phyloP scores from a whole-genome alignment of 2,888 invertebrate species.

The Imbricaverruca yamaguchii region DNA sequence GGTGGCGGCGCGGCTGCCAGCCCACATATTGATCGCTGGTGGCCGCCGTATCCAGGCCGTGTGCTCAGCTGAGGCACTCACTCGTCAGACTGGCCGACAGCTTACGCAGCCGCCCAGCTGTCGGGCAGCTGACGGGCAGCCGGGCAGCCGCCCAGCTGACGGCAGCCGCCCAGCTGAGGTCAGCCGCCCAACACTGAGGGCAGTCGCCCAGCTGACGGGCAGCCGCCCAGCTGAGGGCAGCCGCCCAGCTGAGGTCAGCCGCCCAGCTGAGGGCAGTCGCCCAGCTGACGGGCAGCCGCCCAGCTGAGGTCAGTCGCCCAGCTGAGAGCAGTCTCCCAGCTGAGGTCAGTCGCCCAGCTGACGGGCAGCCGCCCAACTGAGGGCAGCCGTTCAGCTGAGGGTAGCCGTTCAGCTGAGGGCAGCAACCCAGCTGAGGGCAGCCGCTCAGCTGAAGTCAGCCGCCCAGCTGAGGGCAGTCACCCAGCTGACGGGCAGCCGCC shows the following conservation, averaged over 20 bases:
- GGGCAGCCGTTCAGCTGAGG: no score
- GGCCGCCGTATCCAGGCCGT: conserved; percentile 9
- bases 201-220: neutral
- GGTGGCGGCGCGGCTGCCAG: neutral
- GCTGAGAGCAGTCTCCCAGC: no score
- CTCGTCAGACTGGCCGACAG: no score
- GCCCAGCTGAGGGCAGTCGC: neutral
- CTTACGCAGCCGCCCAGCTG: neutral
- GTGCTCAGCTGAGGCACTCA: no score
- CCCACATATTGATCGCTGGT: neutral
- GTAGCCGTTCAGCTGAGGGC: no score
- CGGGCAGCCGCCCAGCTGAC: no score
- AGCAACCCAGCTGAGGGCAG: no score
- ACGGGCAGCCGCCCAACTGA: conserved; percentile 22
- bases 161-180: no score
- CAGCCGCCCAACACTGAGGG: no score
- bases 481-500: no score
- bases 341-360: neutral
- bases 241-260: no score
- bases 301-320: neutral
- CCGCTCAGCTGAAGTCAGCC: neutral
- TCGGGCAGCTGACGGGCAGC: conserved; percentile 14
- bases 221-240: neutral
- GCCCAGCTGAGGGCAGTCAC: neutral
- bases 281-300: no score